Conservation (phyloP, 2,888 invertebrate genomes). For the Belgica antarctica region DNA sequence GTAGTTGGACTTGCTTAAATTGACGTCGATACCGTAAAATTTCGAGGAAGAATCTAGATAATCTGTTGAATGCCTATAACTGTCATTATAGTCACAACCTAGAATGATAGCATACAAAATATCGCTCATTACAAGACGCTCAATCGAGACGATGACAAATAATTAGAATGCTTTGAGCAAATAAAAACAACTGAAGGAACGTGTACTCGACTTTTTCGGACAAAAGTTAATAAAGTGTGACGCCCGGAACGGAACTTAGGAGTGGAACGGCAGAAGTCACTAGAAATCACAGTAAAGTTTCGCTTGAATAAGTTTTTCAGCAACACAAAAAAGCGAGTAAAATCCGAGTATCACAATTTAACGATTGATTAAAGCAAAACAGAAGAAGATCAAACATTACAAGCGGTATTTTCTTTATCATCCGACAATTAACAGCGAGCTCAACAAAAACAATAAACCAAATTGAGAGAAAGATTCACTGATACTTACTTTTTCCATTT, state of each 20-base stretch:
- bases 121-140: no score
- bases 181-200: background rate
- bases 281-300: conserved; percentile 34
- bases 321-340: background rate
- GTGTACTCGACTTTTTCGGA: background rate
- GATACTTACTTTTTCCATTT: conserved; percentile 32
- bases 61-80: conserved; percentile 35
- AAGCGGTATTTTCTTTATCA: background rate
- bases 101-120: conserved; percentile 7
- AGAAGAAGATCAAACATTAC: conserved; percentile 12
- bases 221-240: conserved; percentile 40
- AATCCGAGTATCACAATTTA: conserved; percentile 8
- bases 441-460: no score
- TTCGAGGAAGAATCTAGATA: conserved; percentile 18
- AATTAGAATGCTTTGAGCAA: conserved; percentile 1
- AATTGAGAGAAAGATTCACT: background rate
- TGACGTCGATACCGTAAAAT: conserved; percentile 27
- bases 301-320: conserved; percentile 27
- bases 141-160: background rate
- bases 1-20: conserved; percentile 30
- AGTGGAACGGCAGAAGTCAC: conserved; percentile 33
- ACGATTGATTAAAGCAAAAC: conserved; percentile 23
- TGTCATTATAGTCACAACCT: conserved; percentile 40
- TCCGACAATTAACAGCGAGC: no score
- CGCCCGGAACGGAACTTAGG: conserved; percentile 26